phyloP scores from a whole-genome alignment of 2,888 invertebrate genomes.

The Drosophila conformis region DNA sequence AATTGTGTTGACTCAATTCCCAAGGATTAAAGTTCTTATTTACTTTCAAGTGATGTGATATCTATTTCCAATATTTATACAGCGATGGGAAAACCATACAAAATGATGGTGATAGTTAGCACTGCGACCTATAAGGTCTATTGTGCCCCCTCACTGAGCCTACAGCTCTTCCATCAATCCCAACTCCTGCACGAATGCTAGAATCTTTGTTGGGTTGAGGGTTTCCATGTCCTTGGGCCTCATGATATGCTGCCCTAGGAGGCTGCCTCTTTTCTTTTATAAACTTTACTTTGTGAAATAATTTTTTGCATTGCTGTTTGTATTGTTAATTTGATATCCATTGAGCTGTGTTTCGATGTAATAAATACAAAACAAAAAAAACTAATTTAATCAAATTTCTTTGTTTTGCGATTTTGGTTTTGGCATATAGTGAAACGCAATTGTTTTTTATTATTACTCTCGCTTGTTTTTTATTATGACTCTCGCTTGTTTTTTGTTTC shows the following conservation, averaged over 20 bases:
- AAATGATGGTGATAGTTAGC: too few relatives aligned
- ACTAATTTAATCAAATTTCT: not conserved
- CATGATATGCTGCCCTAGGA: too few relatives aligned
- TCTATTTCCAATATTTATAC: not conserved
- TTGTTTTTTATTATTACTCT: too few relatives aligned
- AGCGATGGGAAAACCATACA: not conserved
- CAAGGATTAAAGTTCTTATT: not conserved
- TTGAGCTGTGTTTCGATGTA: not conserved
- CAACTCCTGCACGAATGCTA: too few relatives aligned
- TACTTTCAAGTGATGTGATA: not conserved
- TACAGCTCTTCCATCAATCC: too few relatives aligned
- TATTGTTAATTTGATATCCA: not conserved
- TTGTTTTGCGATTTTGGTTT: constrained; percentile 1
- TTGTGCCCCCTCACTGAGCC: too few relatives aligned
- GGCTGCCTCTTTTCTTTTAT: too few relatives aligned
- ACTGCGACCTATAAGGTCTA: too few relatives aligned
- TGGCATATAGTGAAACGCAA: constrained; percentile 12
- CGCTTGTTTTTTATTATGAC: constrained; percentile 12
- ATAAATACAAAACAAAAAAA: not conserved
- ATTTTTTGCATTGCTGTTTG: not conserved
- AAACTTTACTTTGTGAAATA: not conserved
- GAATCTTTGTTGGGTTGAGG: too few relatives aligned
- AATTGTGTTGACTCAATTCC: not conserved
- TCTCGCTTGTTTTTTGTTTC: constrained; percentile 4
- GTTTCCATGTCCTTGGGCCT: too few relatives aligned